A percentile compares a stretch with the other conserved stretches of the same genome.
These are phyloP conservation scores for Macrosiphum euphorbiae DNA, from an alignment of 2,888 invertebrate species.

Conservation along the genomic window DNA sequence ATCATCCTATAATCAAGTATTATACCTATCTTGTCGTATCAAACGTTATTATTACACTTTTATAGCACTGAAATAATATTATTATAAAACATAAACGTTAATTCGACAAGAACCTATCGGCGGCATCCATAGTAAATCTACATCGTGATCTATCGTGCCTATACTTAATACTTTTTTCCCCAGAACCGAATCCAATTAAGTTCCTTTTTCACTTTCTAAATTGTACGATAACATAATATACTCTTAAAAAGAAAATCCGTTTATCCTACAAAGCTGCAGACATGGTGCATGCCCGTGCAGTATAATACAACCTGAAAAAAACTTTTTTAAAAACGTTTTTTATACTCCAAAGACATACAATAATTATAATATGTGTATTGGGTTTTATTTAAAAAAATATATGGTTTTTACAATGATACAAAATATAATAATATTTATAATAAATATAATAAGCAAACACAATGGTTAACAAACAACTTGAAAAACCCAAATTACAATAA, in stretches of 20 bases:
- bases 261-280: background rate
- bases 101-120: background rate
- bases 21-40: background rate
- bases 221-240: background rate
- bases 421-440: background rate
- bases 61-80: background rate
- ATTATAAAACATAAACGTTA: background rate
- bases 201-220: constrained; percentile 13
- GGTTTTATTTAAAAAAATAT: background rate
- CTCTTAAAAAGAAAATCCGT: background rate
- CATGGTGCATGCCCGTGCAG: background rate
- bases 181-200: background rate
- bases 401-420: background rate
- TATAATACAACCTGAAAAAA: too few relatives aligned
- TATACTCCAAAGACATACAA: background rate
- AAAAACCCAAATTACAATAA: background rate
- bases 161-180: background rate
- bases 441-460: background rate
- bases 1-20: background rate
- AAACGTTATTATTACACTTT: background rate
- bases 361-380: background rate
- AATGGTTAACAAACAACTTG: background rate
- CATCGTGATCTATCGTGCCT: background rate
- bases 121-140: background rate
- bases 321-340: too few relatives aligned